Base-by-base conservation (phyloP, 2,888 invertebrate genomes). In the Druceiella hillmani region DNA sequence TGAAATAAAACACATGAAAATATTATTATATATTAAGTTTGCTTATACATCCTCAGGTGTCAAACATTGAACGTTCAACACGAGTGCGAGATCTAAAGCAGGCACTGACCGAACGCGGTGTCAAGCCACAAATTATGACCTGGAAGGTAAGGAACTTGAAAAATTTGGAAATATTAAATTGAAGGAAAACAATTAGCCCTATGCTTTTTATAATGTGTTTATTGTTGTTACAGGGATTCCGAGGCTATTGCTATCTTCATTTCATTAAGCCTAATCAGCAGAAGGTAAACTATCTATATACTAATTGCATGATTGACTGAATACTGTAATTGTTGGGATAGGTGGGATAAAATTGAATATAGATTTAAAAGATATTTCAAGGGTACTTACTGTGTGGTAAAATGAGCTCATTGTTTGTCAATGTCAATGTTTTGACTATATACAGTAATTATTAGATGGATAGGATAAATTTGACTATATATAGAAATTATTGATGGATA, bases 61-160 rank as follows among this genome's bases (percentile, higher is more conserved):
- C 81, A 9, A 87, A 87, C 56, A 83, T 87, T 53, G 76, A 81
- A 37, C 78, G 77, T 11, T 76, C 74, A 43, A 80, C 83, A 7
- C 74, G 86, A 44, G 79, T 87, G 5, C 78, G 83, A 31, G 86
- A 87, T 55, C 61, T 87, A 50, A 87, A 87, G 56, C 75, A 78
- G 33, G 87, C 84, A 20, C 62, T 87, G 17, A 73, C 73, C 26
- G 82, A 83, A 52, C 79, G 84, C 49, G 82, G 84, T 29, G 81
- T 87, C 38, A 83, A 82, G 54, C 87, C 87, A 3, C 76, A 78
- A 50, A 77, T 81, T 45, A 87, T 87, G 61, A 78, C 81, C 36
- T 87, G 87, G 87, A 78, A 77, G 67, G 78, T 68, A 59, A 47
- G 64, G 60, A 55, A 5, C 45, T 52, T n/a, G n/a, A n/a, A n/a